phyloP scores from a whole-genome alignment of 2,113 vertebrate species.

The Epinephelus cyanopodus region DNA sequence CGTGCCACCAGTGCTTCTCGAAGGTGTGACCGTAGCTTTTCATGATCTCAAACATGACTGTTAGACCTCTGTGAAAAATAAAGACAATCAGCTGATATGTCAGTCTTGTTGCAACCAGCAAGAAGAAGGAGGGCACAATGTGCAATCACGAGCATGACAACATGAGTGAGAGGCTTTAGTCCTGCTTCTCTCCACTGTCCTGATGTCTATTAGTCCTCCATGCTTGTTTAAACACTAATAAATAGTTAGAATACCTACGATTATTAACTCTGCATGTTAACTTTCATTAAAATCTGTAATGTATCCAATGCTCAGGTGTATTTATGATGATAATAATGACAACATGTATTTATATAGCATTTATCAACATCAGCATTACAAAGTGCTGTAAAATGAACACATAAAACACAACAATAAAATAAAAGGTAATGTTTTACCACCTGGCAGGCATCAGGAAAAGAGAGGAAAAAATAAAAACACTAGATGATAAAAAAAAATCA shows the following conservation, averaged over 20 bases:
- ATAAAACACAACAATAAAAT: too few species aligned
- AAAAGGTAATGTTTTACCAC: too few species aligned
- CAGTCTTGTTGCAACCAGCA: neutral
- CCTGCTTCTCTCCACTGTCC: neutral
- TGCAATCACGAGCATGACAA: neutral
- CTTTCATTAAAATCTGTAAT: neutral
- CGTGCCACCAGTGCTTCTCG: constrained; percentile 99
- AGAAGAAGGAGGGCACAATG: neutral
- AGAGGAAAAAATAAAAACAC: too few species aligned
- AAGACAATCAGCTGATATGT: neutral
- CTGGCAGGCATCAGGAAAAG: too few species aligned
- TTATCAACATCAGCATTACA: too few species aligned
- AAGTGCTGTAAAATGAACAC: too few species aligned
- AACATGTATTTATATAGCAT: too few species aligned
- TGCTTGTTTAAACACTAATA: neutral
- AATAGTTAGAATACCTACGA: neutral
- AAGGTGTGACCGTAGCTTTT: constrained; percentile 97
- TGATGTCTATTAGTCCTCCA: neutral
- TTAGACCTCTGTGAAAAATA: constrained; percentile 88
- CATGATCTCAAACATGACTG: constrained; percentile 99
- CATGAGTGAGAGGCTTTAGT: neutral
- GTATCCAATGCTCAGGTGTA: neutral
- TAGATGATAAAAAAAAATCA: too few species aligned
- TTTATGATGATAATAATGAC: too few species aligned
- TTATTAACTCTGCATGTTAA: too few species aligned